Percentiles rank a stretch among this genome's conserved stretches.
Evolutionary conservation across 2,797 vertebrate species (phyloP).

Genomic region (Gambelia wislizenii): DNA sequence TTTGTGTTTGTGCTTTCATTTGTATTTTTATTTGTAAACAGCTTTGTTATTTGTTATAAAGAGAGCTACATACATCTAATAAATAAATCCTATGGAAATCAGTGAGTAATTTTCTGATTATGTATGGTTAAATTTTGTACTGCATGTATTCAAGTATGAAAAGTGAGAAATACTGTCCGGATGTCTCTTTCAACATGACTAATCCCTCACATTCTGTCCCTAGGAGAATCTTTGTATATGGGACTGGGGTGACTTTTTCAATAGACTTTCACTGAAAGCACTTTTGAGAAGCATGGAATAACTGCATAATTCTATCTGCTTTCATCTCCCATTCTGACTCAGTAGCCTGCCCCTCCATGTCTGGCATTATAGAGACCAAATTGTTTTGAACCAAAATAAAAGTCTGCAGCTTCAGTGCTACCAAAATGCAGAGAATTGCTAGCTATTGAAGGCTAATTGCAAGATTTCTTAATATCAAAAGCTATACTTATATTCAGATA

Average conservation of each 20-base stretch:
- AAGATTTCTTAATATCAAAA: constrained; percentile 10
- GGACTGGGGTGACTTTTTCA: not conserved
- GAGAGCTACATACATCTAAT: not conserved
- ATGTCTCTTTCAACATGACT: not conserved
- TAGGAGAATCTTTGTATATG: not conserved
- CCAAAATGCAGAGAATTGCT: not conserved
- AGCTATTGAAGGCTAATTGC: constrained; percentile 25
- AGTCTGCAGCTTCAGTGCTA: rapidly evolving
- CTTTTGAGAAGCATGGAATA: not conserved
- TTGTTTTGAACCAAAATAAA: not conserved
- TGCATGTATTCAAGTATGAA: not conserved
- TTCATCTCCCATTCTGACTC: not conserved
- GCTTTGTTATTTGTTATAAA: not conserved
- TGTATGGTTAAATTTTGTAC: not conserved
- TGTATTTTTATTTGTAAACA: no score
- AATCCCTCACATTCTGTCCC: not conserved
- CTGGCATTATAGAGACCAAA: rapidly evolving
- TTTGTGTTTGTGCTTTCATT: no score
- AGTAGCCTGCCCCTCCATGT: not conserved
- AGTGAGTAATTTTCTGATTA: not conserved
- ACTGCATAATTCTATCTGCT: not conserved
- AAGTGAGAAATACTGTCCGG: not conserved
- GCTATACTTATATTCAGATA: not conserved
- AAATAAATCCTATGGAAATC: not conserved
- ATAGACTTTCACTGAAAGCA: rapidly evolving